Percentiles rank a stretch among this genome's conserved stretches.
Evolutionary conservation across 1,140 invertebrate genomes (phyloP).

Genomic region (Artemia franciscana): DNA sequence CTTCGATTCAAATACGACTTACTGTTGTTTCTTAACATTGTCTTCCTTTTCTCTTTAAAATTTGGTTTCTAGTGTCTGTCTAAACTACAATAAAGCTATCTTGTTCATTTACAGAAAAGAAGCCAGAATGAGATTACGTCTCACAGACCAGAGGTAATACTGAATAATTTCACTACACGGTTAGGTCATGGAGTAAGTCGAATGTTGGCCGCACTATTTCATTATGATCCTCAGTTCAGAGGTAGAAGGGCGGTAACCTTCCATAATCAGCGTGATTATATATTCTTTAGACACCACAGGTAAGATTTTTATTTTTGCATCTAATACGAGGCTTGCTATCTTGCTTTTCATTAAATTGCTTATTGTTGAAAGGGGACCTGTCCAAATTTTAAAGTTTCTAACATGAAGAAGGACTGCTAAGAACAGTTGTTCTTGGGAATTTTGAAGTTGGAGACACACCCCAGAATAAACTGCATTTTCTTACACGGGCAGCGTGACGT

Average conservation of each 20-base stretch:
- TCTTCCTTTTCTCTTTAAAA: neutral
- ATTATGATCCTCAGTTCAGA: slow-evolving; percentile 81
- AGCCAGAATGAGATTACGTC: slow-evolving; percentile 50
- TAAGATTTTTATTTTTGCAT: slow-evolving; percentile 20
- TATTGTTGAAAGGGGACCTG: too few relatives aligned
- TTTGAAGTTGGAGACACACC: too few relatives aligned
- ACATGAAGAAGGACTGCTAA: too few relatives aligned
- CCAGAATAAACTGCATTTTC: too few relatives aligned
- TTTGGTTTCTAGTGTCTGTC: slow-evolving; percentile 1
- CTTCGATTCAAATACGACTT: too few relatives aligned
- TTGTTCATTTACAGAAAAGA: slow-evolving; percentile 20
- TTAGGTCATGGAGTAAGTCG: slow-evolving; percentile 68
- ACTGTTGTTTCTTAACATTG: neutral
- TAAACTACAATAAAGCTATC: slow-evolving; percentile 3
- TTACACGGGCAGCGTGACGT: too few relatives aligned
- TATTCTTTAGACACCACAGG: slow-evolving; percentile 95
- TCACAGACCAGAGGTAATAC: slow-evolving; percentile 78
- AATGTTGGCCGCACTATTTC: slow-evolving; percentile 88
- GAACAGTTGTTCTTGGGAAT: too few relatives aligned
- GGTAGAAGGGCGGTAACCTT: slow-evolving; percentile 83
- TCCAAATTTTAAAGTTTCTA: too few relatives aligned
- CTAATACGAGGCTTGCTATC: too few relatives aligned
- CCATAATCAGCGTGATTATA: slow-evolving; percentile 96
- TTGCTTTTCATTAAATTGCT: too few relatives aligned
- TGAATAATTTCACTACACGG: slow-evolving; percentile 89